These are phyloP conservation scores for Melinaea menophilus DNA, from an alignment of 2,888 invertebrate genomes.

Conservation along the genomic window DNA sequence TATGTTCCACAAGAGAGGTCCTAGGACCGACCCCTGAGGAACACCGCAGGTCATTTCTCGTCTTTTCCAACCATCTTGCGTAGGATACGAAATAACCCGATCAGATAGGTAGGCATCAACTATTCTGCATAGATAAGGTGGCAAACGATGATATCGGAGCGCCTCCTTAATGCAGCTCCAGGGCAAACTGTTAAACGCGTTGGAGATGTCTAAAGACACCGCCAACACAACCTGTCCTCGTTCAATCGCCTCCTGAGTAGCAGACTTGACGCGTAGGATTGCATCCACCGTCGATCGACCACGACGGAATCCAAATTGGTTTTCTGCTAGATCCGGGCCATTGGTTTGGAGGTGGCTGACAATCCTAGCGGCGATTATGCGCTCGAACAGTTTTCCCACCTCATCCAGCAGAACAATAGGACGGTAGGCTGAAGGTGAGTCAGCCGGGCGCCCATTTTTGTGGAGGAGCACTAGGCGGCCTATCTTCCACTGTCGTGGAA, in stretches of 20 bases:
- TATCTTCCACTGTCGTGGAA: conserved; percentile 16
- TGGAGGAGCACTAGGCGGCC: conserved; percentile 23
- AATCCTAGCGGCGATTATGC: conserved; percentile 25
- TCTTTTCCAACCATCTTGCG: too few species aligned
- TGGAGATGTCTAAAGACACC: too few species aligned
- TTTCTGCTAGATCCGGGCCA: conserved; percentile 19
- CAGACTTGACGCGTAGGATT: conserved; percentile 5
- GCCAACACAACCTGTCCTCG: conserved; percentile 2
- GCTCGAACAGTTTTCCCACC: conserved; percentile 29
- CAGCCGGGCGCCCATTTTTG: conserved; percentile 15
- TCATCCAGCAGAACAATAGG: conserved; percentile 30
- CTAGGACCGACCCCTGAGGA: too few species aligned
- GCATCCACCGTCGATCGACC: conserved; percentile 23
- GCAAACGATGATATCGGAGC: too few species aligned
- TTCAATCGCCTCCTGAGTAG: conserved; percentile 8
- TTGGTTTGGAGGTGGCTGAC: conserved; percentile 10
- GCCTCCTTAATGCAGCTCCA: too few species aligned
- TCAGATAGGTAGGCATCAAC: too few species aligned
- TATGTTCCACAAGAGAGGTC: too few species aligned
- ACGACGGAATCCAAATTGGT: conserved; percentile 19
- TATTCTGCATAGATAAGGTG: too few species aligned
- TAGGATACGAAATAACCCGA: too few species aligned
- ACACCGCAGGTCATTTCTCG: too few species aligned
- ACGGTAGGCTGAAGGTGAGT: conserved; percentile 25
- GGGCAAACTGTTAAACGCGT: too few species aligned